A percentile compares a stretch with the other conserved stretches of the same genome.
Conservation (phyloP, 2,888 invertebrate genomes). For the Drosophila infuscata region DNA sequence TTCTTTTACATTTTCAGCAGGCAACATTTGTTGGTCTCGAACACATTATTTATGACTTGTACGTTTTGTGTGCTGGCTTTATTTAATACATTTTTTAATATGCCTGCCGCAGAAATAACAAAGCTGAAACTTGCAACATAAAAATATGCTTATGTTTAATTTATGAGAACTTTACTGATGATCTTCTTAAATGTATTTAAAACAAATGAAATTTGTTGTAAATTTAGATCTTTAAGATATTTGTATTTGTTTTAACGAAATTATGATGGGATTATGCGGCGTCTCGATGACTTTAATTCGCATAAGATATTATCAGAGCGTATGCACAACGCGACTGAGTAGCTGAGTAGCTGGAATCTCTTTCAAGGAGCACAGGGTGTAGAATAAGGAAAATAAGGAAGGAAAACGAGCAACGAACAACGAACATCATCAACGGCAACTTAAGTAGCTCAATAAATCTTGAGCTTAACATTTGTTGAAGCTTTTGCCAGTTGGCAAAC, state of each 20-base stretch:
- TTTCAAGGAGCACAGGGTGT: slow-evolving; percentile 2
- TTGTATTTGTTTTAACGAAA: slow-evolving; percentile 15
- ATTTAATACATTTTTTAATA: slow-evolving; percentile 28
- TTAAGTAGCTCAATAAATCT: slow-evolving; percentile 76
- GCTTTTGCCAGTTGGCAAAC: slow-evolving; percentile 66
- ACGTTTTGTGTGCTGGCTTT: slow-evolving; percentile 35
- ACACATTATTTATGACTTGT: slow-evolving; percentile 67
- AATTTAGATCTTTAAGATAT: not conserved
- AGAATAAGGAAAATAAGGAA: not conserved
- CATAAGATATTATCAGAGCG: slow-evolving; percentile 28
- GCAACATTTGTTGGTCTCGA: slow-evolving; percentile 52
- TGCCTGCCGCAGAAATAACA: slow-evolving; percentile 27
- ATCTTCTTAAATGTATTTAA: slow-evolving; percentile 30
- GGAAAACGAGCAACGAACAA: slow-evolving; percentile 12
- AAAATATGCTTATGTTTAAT: slow-evolving; percentile 55
- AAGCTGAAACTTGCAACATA: slow-evolving; percentile 45
- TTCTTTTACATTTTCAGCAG: slow-evolving; percentile 54
- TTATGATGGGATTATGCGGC: slow-evolving; percentile 21
- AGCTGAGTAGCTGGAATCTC: slow-evolving; percentile 13
- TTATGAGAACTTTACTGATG: slow-evolving; percentile 47
- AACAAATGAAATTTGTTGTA: not conserved
- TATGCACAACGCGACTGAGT: slow-evolving; percentile 27
- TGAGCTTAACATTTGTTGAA: slow-evolving; percentile 75
- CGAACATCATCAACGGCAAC: slow-evolving; percentile 67
- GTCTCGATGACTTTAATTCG: slow-evolving; percentile 38